A percentile compares a stretch with the other conserved stretches of the same genome.
phyloP scores from a whole-genome alignment of 2,888 invertebrate genomes.

The Tenthredo distinguenda region DNA sequence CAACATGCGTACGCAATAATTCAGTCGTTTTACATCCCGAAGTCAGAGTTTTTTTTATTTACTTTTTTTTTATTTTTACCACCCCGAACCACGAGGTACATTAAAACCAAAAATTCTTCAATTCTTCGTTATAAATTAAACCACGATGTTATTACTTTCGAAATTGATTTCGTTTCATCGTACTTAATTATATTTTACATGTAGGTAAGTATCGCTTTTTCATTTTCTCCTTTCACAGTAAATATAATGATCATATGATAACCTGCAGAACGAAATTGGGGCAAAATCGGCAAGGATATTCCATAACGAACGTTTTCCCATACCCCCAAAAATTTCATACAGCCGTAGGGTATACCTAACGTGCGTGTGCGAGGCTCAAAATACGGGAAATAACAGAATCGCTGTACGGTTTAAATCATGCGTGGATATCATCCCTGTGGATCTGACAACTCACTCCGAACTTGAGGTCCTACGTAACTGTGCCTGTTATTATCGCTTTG shows the following conservation, averaged over 20 bases:
- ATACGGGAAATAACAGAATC: slow-evolving; percentile 19
- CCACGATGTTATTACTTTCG: background rate
- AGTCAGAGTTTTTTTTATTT: background rate
- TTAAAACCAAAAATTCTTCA: background rate
- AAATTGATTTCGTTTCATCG: background rate
- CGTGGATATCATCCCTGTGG: slow-evolving; percentile 32
- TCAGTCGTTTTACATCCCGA: slow-evolving; percentile 8
- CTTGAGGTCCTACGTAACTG: background rate
- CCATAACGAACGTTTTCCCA: slow-evolving; percentile 12
- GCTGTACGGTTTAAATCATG: slow-evolving; percentile 24
- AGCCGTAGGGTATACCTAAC: slow-evolving; percentile 1
- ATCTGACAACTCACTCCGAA: slow-evolving; percentile 32
- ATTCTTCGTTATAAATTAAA: background rate
- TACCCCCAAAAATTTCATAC: slow-evolving; percentile 17
- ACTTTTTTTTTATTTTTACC: too few species aligned
- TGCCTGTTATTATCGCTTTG: slow-evolving; percentile 30
- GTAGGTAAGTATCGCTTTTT: background rate
- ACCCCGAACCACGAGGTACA: background rate
- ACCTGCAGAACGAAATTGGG: background rate
- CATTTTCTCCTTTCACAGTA: background rate
- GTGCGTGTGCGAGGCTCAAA: background rate
- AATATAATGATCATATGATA: background rate
- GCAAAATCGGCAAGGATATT: background rate
- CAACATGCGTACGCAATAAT: slow-evolving; percentile 2
- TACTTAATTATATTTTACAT: background rate